These are phyloP conservation scores for Trichopria drosophilae DNA, from an alignment of 2,888 invertebrate genomes.

Conservation along the genomic window DNA sequence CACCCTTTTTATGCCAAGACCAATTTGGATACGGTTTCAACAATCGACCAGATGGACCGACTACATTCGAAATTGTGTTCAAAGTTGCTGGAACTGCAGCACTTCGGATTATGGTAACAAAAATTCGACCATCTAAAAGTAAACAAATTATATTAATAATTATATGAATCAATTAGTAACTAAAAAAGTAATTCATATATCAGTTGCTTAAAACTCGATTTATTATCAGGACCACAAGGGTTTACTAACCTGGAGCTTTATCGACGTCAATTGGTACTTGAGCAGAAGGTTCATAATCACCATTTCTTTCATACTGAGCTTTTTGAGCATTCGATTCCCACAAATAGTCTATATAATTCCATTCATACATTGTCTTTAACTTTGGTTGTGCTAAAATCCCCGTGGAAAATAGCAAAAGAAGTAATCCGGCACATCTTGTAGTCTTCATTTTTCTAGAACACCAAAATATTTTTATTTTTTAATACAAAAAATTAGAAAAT, in stretches of 20 bases:
- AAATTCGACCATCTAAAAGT: conserved; percentile 56
- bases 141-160: no score
- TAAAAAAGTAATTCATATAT: no score
- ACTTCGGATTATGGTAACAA: conserved; percentile 69
- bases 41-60: conserved; percentile 58
- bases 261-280: conserved; percentile 21
- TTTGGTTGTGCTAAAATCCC: no score
- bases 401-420: no score
- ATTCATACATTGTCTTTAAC: conserved; percentile 10
- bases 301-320: background rate
- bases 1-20: conserved; percentile 62
- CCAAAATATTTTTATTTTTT: no score
- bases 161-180: no score
- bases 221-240: no score
- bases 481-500: no score
- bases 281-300: conserved; percentile 5
- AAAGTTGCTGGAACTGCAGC: conserved; percentile 71
- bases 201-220: no score
- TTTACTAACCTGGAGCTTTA: conserved; percentile 3
- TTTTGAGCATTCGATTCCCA: conserved; percentile 13
- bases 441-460: no score
- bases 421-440: no score
- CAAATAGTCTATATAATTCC: conserved; percentile 20
- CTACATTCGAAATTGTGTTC: conserved; percentile 62
- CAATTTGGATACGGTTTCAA: conserved; percentile 69